Percentiles rank a stretch among this genome's conserved stretches.
phyloP scores from a whole-genome alignment of 2,113 vertebrate genomes.

The Aramus guarauna region DNA sequence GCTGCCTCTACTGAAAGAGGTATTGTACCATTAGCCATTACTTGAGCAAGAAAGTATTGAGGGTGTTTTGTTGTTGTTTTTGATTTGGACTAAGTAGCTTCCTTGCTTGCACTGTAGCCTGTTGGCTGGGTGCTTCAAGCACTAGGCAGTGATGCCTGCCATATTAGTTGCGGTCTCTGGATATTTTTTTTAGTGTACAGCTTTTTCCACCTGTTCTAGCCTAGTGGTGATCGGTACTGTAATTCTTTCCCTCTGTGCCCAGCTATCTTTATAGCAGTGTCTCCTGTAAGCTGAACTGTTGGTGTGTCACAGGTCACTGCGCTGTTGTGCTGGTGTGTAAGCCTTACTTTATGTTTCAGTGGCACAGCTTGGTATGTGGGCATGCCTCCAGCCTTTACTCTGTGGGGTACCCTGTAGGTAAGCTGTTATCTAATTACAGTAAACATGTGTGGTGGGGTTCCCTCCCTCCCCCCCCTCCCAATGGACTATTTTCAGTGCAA shows the following conservation, averaged over 20 bases:
- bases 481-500: not conserved
- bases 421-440: not conserved
- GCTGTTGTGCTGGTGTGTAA: not conserved
- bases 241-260: not conserved
- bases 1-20: not conserved
- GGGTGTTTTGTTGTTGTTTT: not conserved
- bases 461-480: fast-evolving
- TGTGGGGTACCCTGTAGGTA: not conserved
- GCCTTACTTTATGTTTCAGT: not conserved
- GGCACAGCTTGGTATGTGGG: not conserved
- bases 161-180: not conserved
- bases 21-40: not conserved
- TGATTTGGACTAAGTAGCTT: not conserved
- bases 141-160: fast-evolving
- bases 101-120: not conserved
- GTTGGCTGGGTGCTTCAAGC: not conserved
- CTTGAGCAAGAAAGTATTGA: not conserved
- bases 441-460: not conserved
- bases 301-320: not conserved
- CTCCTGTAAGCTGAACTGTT: not conserved
- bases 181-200: fast-evolving
- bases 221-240: not conserved
- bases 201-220: not conserved
- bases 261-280: not conserved
- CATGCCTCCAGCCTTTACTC: not conserved